Conservation (phyloP, 2,888 invertebrate genomes). For the Sesia apiformis region DNA sequence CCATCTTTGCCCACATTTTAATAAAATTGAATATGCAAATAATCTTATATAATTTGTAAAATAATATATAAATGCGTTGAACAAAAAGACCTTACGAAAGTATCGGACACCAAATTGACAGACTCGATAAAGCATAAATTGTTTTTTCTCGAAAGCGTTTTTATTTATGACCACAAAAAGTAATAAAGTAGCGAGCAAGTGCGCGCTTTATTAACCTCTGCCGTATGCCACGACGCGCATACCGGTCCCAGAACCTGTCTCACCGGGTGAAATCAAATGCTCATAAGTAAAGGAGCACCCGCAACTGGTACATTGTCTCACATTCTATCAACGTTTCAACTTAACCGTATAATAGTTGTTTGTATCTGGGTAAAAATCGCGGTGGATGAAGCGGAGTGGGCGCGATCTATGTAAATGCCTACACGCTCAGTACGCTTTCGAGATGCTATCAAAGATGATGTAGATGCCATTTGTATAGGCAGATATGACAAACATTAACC, state of each 20-base stretch:
- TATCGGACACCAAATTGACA: slow-evolving; percentile 30
- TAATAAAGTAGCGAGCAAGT: slow-evolving; percentile 63
- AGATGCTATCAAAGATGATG: slow-evolving; percentile 51
- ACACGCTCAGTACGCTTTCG: slow-evolving; percentile 58
- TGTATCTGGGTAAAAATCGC: slow-evolving; percentile 50
- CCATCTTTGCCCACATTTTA: background rate
- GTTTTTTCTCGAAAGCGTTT: slow-evolving; percentile 53
- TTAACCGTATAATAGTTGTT: slow-evolving; percentile 53
- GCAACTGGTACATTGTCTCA: slow-evolving; percentile 30
- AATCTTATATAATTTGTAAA: background rate
- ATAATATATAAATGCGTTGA: background rate
- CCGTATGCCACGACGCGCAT: slow-evolving; percentile 41
- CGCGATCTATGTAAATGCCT: slow-evolving; percentile 65
- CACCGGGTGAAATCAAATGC: slow-evolving; percentile 40
- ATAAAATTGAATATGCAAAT: background rate
- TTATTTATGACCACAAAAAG: slow-evolving; percentile 66
- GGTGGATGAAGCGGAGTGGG: slow-evolving; percentile 45
- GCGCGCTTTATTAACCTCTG: slow-evolving; percentile 66
- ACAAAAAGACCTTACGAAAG: background rate
- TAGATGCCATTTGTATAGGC: slow-evolving; percentile 20
- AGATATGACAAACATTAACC: slow-evolving; percentile 33
- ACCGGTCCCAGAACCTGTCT: slow-evolving; percentile 41
- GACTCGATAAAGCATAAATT: slow-evolving; percentile 46
- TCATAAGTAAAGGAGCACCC: slow-evolving; percentile 39
- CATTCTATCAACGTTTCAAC: slow-evolving; percentile 43